These are phyloP conservation scores for Tamias sibiricus DNA, from an alignment of 2,113 vertebrate species.

Conservation along the genomic window DNA sequence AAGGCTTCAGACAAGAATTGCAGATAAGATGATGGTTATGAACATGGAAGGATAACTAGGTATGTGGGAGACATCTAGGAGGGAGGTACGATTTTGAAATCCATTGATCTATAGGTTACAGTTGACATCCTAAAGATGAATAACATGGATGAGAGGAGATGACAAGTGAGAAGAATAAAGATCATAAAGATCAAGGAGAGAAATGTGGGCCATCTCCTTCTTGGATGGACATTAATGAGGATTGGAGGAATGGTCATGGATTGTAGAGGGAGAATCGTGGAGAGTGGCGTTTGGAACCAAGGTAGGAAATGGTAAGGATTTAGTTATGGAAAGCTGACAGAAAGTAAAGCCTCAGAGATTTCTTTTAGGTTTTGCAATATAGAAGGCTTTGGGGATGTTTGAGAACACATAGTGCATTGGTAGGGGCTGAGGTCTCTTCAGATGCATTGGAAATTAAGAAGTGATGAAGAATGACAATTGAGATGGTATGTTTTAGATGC, in stretches of 20 bases:
- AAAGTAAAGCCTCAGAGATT: not conserved
- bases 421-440: not conserved
- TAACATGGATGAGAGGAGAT: not conserved
- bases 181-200: not conserved
- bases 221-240: not conserved
- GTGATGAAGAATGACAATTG: not conserved
- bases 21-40: not conserved
- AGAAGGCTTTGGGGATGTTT: not conserved
- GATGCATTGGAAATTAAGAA: not conserved
- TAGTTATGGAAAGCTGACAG: not conserved
- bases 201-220: not conserved
- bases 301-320: not conserved
- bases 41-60: not conserved
- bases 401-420: not conserved
- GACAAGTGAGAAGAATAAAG: not conserved
- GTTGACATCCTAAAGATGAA: not conserved
- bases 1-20: not conserved
- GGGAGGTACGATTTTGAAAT: not conserved
- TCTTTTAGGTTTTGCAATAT: not conserved
- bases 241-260: not conserved
- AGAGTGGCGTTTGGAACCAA: not conserved
- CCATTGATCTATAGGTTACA: not conserved
- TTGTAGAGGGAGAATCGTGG: not conserved
- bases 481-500: not conserved
- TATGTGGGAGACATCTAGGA: not conserved